Percentiles rank a stretch among this genome's conserved stretches.
phyloP scores from a whole-genome alignment of 2,888 invertebrate species.

The Chrysolina haemoptera region DNA sequence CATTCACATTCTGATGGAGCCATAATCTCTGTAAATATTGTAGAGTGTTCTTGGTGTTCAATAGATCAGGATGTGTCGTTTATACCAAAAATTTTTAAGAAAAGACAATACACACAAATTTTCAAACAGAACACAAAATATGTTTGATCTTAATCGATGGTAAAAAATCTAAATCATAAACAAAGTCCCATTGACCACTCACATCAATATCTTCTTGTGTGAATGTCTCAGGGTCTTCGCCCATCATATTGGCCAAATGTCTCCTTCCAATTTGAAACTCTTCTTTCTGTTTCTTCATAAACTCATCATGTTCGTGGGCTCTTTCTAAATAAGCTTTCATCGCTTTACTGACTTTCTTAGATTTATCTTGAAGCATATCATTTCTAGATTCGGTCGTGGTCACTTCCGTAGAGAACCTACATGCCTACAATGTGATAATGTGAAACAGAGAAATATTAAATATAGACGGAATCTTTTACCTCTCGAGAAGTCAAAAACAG shows the following conservation, averaged over 20 bases:
- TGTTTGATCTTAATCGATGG: no score
- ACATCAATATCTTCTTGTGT: constrained; percentile 91
- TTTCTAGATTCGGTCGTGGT: constrained; percentile 19
- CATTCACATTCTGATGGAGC: no score
- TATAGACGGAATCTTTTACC: not conserved
- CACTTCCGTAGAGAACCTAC: constrained; percentile 19
- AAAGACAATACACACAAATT: no score
- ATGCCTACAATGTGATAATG: constrained; percentile 1
- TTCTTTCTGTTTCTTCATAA: constrained; percentile 83
- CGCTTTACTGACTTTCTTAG: constrained; percentile 83
- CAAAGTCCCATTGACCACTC: constrained; percentile 57
- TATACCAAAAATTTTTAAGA: no score
- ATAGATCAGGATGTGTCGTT: no score
- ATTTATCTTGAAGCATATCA: constrained; percentile 17
- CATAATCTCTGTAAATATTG: no score
- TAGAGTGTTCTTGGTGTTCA: no score
- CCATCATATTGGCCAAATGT: constrained; percentile 99
- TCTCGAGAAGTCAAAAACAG: constrained; percentile 12
- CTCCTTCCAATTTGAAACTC: constrained; percentile 94
- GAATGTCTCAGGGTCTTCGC: constrained; percentile 90
- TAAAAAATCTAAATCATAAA: no score
- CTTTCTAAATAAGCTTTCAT: constrained; percentile 92
- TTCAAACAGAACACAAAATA: no score
- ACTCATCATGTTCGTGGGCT: constrained; percentile 85
- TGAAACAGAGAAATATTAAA: not conserved